Conservation (phyloP, 2,113 vertebrate species). For the Anguilla rostrata region DNA sequence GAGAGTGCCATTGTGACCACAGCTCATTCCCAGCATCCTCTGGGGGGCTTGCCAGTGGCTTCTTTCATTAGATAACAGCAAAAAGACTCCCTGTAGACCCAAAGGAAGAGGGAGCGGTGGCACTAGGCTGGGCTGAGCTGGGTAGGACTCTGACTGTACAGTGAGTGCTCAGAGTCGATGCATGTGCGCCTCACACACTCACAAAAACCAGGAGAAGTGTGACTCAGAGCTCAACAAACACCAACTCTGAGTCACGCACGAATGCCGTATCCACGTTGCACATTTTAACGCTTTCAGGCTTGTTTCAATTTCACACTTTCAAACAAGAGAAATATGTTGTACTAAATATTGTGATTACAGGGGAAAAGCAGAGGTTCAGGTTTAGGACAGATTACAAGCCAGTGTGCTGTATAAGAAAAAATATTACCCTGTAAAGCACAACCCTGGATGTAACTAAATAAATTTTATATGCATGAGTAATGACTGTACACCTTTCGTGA, state of each 20-base stretch:
- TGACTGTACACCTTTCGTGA: not conserved
- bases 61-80: conserved; percentile 1
- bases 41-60: not conserved
- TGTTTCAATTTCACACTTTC: not conserved
- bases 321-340: not conserved
- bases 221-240: not conserved
- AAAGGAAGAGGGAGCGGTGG: not conserved
- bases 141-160: not conserved
- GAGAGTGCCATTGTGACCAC: not conserved
- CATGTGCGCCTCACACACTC: not conserved
- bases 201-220: not conserved
- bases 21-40: not conserved
- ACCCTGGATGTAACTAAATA: not conserved
- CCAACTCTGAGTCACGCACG: not conserved
- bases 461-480: not conserved
- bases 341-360: not conserved
- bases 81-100: not conserved
- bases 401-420: not conserved
- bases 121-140: not conserved
- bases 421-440: not conserved
- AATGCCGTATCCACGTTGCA: not conserved
- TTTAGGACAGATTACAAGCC: not conserved
- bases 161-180: not conserved
- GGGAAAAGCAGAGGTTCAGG: not conserved
- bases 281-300: not conserved